Evolutionary conservation across 2,113 vertebrate species (phyloP).

Genomic region (Coptodon bakossiorum): DNA sequence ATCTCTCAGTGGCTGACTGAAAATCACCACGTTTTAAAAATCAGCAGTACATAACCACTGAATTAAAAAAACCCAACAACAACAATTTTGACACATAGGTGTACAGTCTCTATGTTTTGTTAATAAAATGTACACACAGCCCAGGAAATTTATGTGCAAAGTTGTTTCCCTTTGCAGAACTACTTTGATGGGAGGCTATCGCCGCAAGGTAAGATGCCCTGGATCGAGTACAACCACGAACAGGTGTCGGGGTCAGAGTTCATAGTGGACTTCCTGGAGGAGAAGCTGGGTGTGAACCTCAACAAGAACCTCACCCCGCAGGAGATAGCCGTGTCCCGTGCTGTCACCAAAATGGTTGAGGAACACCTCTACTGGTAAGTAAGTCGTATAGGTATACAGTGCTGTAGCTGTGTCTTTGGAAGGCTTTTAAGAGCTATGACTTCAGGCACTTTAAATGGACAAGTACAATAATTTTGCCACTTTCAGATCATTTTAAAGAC

Average conservation of each 20-base stretch:
- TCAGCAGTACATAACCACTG: too few relatives aligned
- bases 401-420: background rate
- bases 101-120: background rate
- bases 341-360: conserved; percentile 93
- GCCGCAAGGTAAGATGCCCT: conserved; percentile 97
- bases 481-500: background rate
- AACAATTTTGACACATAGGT: background rate
- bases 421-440: background rate
- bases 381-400: background rate
- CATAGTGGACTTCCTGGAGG: conserved; percentile 95
- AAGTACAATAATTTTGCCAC: background rate
- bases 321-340: conserved; percentile 86
- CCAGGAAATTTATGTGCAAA: background rate
- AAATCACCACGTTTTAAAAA: too few relatives aligned
- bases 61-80: background rate
- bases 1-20: too few relatives aligned
- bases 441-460: background rate
- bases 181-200: conserved; percentile 97
- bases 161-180: conserved; percentile 72
- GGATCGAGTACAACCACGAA: conserved; percentile 95
- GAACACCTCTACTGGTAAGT: conserved; percentile 96
- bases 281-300: conserved; percentile 92
- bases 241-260: conserved; percentile 93
- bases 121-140: background rate
- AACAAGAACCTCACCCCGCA: conserved; percentile 85